A percentile compares a stretch with the other conserved stretches of the same genome.
These are phyloP conservation scores for Sterrhoptilus dennistouni DNA, from an alignment of 2,113 vertebrate species.

Conservation along the genomic window DNA sequence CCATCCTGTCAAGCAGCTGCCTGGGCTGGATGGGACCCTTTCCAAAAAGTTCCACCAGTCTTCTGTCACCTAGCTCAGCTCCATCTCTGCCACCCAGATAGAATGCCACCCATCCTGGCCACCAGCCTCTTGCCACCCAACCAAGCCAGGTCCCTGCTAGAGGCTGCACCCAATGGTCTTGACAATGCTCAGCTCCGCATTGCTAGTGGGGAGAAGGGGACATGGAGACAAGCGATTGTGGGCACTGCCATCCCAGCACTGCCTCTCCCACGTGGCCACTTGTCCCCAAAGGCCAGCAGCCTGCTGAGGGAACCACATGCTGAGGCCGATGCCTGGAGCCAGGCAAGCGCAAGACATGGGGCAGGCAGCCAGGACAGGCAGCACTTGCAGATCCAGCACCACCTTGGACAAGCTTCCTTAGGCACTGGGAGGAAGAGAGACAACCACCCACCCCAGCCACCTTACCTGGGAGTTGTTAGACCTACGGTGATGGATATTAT, in stretches of 20 bases:
- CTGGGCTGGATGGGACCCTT: background rate
- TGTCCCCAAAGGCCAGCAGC: background rate
- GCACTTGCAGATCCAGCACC: accelerated
- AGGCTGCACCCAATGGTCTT: accelerated
- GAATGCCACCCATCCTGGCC: background rate
- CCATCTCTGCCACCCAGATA: background rate
- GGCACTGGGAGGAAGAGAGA: background rate
- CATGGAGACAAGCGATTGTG: accelerated
- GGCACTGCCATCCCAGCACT: background rate
- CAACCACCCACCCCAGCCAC: slow-evolving; percentile 9
- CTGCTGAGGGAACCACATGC: accelerated
- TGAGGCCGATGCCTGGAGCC: background rate
- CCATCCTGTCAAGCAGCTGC: background rate
- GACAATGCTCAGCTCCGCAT: accelerated
- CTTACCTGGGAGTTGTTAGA: slow-evolving; percentile 64
- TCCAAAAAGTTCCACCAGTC: background rate
- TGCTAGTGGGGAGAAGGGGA: background rate
- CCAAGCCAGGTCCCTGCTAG: background rate
- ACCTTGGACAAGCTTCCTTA: background rate
- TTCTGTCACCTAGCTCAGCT: background rate
- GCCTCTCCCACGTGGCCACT: accelerated
- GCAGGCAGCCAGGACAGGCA: background rate
- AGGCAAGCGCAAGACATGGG: accelerated
- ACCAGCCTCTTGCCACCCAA: background rate
- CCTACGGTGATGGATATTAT: slow-evolving; percentile 52